These are phyloP conservation scores for Forbesichthys papilliferus DNA, from an alignment of 2,113 vertebrate genomes.

Conservation along the genomic window DNA sequence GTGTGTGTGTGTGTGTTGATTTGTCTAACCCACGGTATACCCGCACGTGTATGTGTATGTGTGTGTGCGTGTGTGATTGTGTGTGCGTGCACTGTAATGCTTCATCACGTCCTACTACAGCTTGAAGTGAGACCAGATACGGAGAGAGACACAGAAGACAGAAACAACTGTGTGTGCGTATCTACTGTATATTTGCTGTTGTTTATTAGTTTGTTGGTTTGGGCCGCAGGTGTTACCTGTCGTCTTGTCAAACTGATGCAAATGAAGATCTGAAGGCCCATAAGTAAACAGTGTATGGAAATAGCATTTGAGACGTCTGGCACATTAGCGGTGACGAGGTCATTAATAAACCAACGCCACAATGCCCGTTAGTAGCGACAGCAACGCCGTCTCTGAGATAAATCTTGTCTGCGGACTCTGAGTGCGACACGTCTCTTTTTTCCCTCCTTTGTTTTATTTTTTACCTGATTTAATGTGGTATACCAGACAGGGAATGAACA, in stretches of 20 bases:
- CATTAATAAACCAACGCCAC: slow-evolving; percentile 61
- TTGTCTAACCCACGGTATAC: too few species aligned
- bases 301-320: slow-evolving; percentile 50
- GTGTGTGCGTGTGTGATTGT: background rate
- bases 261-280: slow-evolving; percentile 30
- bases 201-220: slow-evolving; percentile 29
- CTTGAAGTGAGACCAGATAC: background rate
- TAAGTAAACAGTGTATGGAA: slow-evolving; percentile 55
- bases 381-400: slow-evolving; percentile 41
- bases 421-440: slow-evolving; percentile 41
- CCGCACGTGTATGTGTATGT: background rate
- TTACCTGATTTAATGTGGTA: slow-evolving; percentile 43
- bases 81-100: background rate
- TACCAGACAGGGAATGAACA: slow-evolving; percentile 48
- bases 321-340: slow-evolving; percentile 48
- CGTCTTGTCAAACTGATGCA: slow-evolving; percentile 17
- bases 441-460: background rate
- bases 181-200: background rate
- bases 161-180: background rate
- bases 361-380: slow-evolving; percentile 52
- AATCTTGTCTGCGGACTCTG: slow-evolving; percentile 51
- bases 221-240: slow-evolving; percentile 8
- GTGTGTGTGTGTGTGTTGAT: background rate
- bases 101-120: background rate
- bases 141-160: background rate